These are phyloP conservation scores for Chrosomus eos DNA, from an alignment of 2,797 vertebrate species.

Conservation along the genomic window DNA sequence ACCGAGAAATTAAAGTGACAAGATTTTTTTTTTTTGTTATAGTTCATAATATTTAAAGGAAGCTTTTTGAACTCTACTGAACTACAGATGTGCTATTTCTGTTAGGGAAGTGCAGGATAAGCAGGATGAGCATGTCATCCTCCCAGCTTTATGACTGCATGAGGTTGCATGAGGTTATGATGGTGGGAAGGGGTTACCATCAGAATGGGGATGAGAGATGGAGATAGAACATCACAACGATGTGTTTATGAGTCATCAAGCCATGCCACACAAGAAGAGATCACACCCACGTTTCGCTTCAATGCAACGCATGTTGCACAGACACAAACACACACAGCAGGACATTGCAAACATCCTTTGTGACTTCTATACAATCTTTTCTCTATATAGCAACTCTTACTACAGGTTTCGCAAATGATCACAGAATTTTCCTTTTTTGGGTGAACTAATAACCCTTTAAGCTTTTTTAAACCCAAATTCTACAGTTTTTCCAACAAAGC, in stretches of 20 bases:
- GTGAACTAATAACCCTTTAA: background rate
- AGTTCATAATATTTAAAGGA: background rate
- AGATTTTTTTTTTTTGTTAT: background rate
- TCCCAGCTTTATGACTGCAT: constrained; percentile 15
- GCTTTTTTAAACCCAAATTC: background rate
- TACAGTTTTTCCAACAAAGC: background rate
- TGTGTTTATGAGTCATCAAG: constrained; percentile 48
- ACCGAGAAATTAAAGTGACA: background rate
- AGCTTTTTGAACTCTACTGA: background rate
- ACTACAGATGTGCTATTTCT: background rate
- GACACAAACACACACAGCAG: background rate
- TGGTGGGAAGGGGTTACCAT: constrained; percentile 63
- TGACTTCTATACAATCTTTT: background rate
- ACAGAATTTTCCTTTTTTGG: no score
- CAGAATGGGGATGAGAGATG: constrained; percentile 56
- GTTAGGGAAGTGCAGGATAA: background rate
- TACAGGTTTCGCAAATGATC: background rate
- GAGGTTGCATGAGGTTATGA: constrained; percentile 36
- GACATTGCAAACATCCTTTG: constrained; percentile 19
- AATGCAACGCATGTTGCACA: constrained; percentile 14
- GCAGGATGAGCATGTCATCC: background rate
- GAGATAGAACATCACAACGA: constrained; percentile 25
- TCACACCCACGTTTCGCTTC: constrained; percentile 23
- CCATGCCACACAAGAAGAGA: constrained; percentile 37
- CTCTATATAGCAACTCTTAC: background rate